Evolutionary conservation across 2,113 vertebrate genomes (phyloP).

Genomic region (Coryphaenoides rupestris): DNA sequence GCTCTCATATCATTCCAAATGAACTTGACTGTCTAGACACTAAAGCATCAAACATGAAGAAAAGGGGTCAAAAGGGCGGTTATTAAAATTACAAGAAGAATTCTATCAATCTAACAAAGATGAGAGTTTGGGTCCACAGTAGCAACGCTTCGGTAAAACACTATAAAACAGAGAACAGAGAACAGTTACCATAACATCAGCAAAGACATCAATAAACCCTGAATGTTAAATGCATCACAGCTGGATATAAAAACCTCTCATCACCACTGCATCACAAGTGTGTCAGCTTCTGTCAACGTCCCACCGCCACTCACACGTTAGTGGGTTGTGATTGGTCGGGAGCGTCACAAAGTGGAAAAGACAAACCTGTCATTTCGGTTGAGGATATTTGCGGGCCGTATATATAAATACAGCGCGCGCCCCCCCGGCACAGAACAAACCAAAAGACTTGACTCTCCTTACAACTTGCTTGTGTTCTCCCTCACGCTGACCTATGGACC

Average conservation of each 20-base stretch:
- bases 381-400: constrained; percentile 17
- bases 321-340: constrained; percentile 19
- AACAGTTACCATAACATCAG: neutral
- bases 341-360: constrained; percentile 27
- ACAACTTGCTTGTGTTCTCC: constrained; percentile 24
- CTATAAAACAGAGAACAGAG: neutral
- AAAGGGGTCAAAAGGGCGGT: too few species aligned
- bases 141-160: too few species aligned
- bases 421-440: constrained; percentile 20
- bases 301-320: constrained; percentile 29
- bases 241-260: neutral
- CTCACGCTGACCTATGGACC: constrained; percentile 23
- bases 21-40: too few species aligned
- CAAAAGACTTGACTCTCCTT: constrained; percentile 23
- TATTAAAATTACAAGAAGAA: too few species aligned
- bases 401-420: constrained; percentile 49
- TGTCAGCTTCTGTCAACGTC: constrained; percentile 30
- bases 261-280: constrained; percentile 6
- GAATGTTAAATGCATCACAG: neutral
- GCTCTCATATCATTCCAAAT: too few species aligned
- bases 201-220: too few species aligned
- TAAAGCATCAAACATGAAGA: too few species aligned
- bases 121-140: too few species aligned
- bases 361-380: constrained; percentile 29
- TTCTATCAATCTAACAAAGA: too few species aligned